Conservation (phyloP, 1,140 invertebrate genomes). For the Gonatopus flavifemur region DNA sequence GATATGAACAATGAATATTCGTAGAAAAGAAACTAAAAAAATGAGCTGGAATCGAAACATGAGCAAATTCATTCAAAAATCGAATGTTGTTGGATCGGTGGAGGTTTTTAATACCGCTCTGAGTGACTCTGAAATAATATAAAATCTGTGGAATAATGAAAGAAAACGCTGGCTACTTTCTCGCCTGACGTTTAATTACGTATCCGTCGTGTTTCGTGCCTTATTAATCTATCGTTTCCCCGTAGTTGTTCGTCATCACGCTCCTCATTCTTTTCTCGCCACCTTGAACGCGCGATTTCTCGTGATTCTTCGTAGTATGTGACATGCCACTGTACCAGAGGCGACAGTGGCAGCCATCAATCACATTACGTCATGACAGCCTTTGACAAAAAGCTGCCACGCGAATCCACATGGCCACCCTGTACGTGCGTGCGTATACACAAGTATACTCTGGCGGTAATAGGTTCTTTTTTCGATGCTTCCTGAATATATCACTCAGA, state of each 20-base stretch:
- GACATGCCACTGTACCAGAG: too few relatives aligned
- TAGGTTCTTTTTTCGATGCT: conserved; percentile 32
- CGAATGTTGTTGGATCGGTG: too few relatives aligned
- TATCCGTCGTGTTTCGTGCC: conserved; percentile 6
- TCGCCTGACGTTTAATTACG: conserved; percentile 18
- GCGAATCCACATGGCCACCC: conserved; percentile 38
- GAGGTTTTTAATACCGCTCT: too few relatives aligned
- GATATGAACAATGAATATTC: too few relatives aligned
- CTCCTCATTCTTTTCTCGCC: neutral
- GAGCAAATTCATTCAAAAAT: too few relatives aligned
- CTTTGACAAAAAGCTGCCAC: conserved; percentile 41
- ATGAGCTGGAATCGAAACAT: too few relatives aligned
- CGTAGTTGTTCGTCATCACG: conserved; percentile 10
- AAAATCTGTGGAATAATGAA: neutral
- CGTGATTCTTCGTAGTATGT: too few relatives aligned
- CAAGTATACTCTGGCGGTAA: neutral
- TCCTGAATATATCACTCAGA: conserved; percentile 41
- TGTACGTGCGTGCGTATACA: conserved; percentile 24
- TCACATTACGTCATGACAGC: conserved; percentile 34
- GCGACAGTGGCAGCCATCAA: conserved; percentile 23
- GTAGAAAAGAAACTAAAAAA: too few relatives aligned
- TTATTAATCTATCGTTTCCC: conserved; percentile 29
- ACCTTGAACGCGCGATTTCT: conserved; percentile 18
- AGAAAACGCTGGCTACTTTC: neutral
- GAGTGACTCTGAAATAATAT: too few relatives aligned